Evolutionary conservation across 2,113 vertebrate species (phyloP).

Genomic region (Macrotis lagotis): DNA sequence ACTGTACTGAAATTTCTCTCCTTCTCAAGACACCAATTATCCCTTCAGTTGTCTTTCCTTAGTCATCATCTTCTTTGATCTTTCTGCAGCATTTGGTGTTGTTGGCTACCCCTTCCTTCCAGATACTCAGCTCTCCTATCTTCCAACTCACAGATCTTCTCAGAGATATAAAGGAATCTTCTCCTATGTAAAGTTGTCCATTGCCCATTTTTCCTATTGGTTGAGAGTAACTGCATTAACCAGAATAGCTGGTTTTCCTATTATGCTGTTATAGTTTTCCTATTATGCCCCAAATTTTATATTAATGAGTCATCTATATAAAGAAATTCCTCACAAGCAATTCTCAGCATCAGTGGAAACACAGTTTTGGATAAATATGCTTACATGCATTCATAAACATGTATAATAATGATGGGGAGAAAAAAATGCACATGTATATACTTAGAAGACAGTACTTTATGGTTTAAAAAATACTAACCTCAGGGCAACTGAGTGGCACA

Average conservation of each 20-base stretch:
- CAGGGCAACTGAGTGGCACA: too few relatives aligned
- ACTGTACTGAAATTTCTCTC: background rate
- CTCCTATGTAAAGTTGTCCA: background rate
- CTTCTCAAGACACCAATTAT: background rate
- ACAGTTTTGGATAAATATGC: background rate
- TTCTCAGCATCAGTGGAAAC: background rate
- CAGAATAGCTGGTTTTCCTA: background rate
- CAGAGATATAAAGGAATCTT: background rate
- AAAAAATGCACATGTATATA: background rate
- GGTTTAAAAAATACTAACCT: background rate
- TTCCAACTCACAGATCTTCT: background rate
- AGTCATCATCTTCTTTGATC: background rate
- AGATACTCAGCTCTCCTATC: background rate
- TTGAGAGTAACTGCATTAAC: background rate
- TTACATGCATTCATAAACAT: background rate
- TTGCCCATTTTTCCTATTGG: background rate
- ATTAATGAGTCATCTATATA: background rate
- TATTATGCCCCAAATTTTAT: background rate
- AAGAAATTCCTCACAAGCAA: background rate
- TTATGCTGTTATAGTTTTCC: background rate
- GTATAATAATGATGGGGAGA: background rate
- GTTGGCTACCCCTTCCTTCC: background rate
- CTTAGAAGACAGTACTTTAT: background rate
- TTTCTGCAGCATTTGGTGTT: background rate
- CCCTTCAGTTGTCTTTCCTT: background rate